phyloP scores from a whole-genome alignment of 2,888 invertebrate species.

The Macrophya alboannulata region DNA sequence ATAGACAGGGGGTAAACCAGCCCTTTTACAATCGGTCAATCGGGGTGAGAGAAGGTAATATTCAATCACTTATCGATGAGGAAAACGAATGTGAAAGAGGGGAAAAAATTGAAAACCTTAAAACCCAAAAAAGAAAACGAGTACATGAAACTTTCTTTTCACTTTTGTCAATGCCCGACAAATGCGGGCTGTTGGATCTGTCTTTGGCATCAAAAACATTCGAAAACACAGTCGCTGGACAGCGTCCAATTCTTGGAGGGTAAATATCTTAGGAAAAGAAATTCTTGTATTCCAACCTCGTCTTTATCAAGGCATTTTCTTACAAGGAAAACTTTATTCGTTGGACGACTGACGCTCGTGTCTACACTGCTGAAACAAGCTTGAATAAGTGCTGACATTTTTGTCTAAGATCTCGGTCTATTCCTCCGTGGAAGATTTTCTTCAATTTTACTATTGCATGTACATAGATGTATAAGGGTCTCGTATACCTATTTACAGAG shows the following conservation, averaged over 20 bases:
- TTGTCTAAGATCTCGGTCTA: constrained; percentile 14
- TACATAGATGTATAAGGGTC: not conserved
- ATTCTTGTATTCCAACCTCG: constrained; percentile 51
- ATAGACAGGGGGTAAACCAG: not conserved
- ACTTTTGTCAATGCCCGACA: constrained; percentile 23
- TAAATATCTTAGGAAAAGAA: constrained; percentile 37
- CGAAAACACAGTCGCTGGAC: constrained; percentile 26
- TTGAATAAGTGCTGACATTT: constrained; percentile 42
- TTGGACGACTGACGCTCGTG: constrained; percentile 25
- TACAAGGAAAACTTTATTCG: constrained; percentile 36
- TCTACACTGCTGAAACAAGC: constrained; percentile 30
- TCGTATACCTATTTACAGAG: not conserved
- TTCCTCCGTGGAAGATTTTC: not conserved
- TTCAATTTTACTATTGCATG: not conserved
- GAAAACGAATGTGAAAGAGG: not conserved
- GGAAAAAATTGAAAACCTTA: not conserved
- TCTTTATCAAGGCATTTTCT: constrained; percentile 46
- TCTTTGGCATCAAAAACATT: constrained; percentile 42
- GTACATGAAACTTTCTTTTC: constrained; percentile 11
- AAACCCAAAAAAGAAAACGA: not conserved
- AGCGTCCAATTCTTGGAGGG: constrained; percentile 27
- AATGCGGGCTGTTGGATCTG: not conserved
- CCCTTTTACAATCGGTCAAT: not conserved
- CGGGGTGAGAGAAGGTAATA: not conserved
- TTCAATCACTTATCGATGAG: constrained; percentile 1